Percentiles rank a stretch among this genome's conserved stretches.
These are phyloP conservation scores for Dasyurus viverrinus DNA, from an alignment of 2,113 vertebrate species.

Conservation along the genomic window DNA sequence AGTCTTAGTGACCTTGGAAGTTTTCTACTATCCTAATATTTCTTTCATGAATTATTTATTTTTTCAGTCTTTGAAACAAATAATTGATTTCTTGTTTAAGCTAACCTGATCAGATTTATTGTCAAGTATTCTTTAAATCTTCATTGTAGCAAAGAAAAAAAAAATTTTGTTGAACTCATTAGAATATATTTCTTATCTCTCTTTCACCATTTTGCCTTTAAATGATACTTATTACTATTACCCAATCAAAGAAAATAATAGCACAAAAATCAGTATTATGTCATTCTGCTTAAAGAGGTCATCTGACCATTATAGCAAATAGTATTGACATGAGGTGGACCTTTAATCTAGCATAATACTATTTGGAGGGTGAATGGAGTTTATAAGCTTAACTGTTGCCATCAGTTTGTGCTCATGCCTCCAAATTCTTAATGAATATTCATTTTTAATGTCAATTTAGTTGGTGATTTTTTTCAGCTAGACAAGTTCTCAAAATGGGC, in stretches of 20 bases:
- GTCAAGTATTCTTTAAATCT: slow-evolving; percentile 44
- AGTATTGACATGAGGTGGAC: slow-evolving; percentile 22
- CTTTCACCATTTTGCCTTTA: slow-evolving; percentile 36
- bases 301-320: not conserved
- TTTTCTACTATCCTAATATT: slow-evolving; percentile 40
- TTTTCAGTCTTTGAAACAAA: not conserved
- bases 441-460: slow-evolving; percentile 18
- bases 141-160: slow-evolving; percentile 37
- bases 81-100: slow-evolving; percentile 53
- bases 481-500: slow-evolving; percentile 4
- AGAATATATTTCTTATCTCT: slow-evolving; percentile 13
- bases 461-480: slow-evolving; percentile 6
- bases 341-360: slow-evolving; percentile 25
- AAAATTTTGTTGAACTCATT: slow-evolving; percentile 29
- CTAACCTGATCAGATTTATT: slow-evolving; percentile 50
- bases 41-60: slow-evolving; percentile 62
- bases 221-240: not conserved
- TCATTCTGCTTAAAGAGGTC: slow-evolving; percentile 4
- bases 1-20: slow-evolving; percentile 26
- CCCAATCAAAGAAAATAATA: slow-evolving; percentile 25
- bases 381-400: slow-evolving; percentile 17
- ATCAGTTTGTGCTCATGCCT: slow-evolving; percentile 10
- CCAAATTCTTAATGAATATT: slow-evolving; percentile 8
- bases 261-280: slow-evolving; percentile 45
- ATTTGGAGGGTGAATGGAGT: slow-evolving; percentile 17